These are phyloP conservation scores for Harmothoe impar DNA, from an alignment of 2,888 invertebrate genomes.

Conservation along the genomic window DNA sequence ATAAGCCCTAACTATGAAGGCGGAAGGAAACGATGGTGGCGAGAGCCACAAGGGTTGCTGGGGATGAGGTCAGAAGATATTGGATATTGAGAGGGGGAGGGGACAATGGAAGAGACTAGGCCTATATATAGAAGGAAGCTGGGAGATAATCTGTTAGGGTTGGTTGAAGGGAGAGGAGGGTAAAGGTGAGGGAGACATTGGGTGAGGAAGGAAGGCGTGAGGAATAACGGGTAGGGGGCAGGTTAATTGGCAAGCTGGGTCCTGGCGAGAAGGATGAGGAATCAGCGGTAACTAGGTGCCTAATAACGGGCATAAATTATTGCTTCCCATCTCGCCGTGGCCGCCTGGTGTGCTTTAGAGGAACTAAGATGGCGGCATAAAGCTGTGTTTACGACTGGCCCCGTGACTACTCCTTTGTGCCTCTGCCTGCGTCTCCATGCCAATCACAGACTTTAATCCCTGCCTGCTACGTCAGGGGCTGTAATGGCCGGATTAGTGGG, in stretches of 20 bases:
- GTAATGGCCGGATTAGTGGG: background rate
- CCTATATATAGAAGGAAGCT: too few species aligned
- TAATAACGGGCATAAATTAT: background rate
- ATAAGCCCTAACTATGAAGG: too few species aligned
- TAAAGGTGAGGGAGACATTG: background rate
- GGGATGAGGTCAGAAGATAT: too few species aligned
- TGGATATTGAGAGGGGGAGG: too few species aligned
- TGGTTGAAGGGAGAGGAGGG: background rate
- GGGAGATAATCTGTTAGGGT: too few species aligned
- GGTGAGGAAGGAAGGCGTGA: background rate
- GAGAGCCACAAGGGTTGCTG: too few species aligned
- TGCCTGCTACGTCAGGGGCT: background rate
- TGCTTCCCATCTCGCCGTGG: background rate
- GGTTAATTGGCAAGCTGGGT: slow-evolving; percentile 8
- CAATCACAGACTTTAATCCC: background rate
- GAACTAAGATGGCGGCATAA: background rate
- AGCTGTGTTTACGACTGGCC: background rate
- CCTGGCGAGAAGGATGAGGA: background rate
- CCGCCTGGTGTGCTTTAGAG: background rate
- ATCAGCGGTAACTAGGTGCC: background rate
- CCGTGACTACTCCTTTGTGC: background rate
- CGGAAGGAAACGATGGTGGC: too few species aligned
- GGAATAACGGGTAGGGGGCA: background rate
- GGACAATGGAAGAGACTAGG: too few species aligned
- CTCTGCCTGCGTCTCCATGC: background rate